Conservation (phyloP, 1,140 invertebrate species). For the Drosophila athabasca region DNA sequence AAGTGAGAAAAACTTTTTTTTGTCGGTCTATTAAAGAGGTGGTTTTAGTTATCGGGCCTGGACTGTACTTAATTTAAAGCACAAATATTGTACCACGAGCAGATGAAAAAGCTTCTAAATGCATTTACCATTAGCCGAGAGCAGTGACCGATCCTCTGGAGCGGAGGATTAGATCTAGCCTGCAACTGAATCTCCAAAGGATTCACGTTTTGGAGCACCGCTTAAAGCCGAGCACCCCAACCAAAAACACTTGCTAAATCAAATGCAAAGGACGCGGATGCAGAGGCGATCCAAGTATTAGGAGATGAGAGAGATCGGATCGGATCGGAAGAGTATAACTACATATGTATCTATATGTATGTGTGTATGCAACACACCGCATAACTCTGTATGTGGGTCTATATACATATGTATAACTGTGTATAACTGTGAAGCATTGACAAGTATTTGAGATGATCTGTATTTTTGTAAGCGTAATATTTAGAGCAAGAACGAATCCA, state of each 20-base stretch:
- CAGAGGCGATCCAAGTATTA: no score
- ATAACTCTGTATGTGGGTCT: conserved; percentile 6
- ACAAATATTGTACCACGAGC: conserved; percentile 1
- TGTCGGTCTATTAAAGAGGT: conserved; percentile 1
- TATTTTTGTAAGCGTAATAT: conserved; percentile 81
- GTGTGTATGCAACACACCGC: conserved; percentile 15
- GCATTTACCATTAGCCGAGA: conserved; percentile 20
- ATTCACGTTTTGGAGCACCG: no score
- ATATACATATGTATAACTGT: conserved; percentile 65
- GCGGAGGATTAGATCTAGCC: no score
- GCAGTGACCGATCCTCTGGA: no score
- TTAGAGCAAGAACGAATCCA: conserved; percentile 36
- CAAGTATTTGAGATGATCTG: conserved; percentile 79
- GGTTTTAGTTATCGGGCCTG: conserved; percentile 14
- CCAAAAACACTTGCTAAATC: no score
- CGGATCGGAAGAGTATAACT: conserved; percentile 5
- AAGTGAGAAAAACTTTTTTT: conserved; percentile 8
- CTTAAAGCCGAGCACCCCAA: no score
- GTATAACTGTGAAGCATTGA: conserved; percentile 75
- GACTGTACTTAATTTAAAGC: conserved; percentile 27
- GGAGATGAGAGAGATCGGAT: no score
- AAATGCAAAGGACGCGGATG: no score
- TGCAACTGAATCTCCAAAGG: not conserved
- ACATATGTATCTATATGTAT: conserved; percentile 28
- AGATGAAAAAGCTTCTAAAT: conserved; percentile 22